Evolutionary conservation across 2,113 vertebrate genomes (phyloP), one percentile per base, ranked within the genome.

Genomic region (Vidua chalybeata): DNA sequence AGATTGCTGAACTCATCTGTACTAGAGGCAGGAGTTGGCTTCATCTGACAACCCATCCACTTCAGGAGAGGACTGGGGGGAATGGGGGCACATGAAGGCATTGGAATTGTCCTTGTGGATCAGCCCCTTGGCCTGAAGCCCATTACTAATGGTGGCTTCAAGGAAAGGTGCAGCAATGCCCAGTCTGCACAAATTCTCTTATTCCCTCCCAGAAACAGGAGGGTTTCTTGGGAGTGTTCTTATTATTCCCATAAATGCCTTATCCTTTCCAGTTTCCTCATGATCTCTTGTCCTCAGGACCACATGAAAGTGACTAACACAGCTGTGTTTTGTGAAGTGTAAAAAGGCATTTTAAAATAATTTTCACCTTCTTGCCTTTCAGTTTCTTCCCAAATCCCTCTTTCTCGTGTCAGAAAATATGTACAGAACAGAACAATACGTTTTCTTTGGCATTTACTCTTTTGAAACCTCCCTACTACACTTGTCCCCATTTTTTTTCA

Each of bases 121-220:
- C 54, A 72, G 49, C 13, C 5, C 9, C 26, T 52, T 0, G 0
- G 10, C n/a, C 49, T 16, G 26, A 15, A 43, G 45, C 63, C 39
- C 17, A 7, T 52, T 13, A 9, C 9, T 64, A 23, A 8, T 2
- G 5, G 23, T 33, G 39, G 6, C 30, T 89, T 46, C 43, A 55
- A 69, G 72, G 26, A 43, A 54, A 41, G 58, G 30, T 41, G 28
- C 43, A 55, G 80, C 58, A 68, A 61, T 68, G 49, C 49, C 61
- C 6, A 13, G 52, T 26, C 26, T 58, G 52, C n/a, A 30, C 58
- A 63, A 49, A 31, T 79, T 35, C 27, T 71, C 41, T 62, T 66
- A 31, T 45, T 56, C n/a, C 15, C 10, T 52, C 27, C 43, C 41
- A 62, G 89, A 55, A 83, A 51, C 30, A 49, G 22, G 24, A 69